phyloP scores from a whole-genome alignment of 2,888 invertebrate species.

The Dynastes tityus region DNA sequence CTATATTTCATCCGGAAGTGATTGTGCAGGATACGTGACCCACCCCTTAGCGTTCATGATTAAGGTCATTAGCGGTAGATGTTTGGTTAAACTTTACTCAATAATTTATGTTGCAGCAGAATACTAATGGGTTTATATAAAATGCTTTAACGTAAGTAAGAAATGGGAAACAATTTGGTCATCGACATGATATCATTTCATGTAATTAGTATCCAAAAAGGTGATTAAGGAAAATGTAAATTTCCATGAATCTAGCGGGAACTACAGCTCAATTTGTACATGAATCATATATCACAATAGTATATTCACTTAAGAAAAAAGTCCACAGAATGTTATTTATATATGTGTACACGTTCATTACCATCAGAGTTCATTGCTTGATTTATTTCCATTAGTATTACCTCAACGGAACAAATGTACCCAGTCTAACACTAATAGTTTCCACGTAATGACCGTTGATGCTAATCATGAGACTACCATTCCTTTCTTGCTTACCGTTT shows the following conservation, averaged over 20 bases:
- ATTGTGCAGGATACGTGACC: constrained; percentile 32
- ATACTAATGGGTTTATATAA: constrained; percentile 21
- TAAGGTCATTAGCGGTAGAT: constrained; percentile 29
- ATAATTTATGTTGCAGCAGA: constrained; percentile 27
- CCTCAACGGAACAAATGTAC: background rate
- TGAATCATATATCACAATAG: too few relatives aligned
- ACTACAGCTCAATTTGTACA: too few relatives aligned
- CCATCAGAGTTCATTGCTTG: background rate
- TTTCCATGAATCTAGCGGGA: too few relatives aligned
- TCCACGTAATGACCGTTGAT: constrained; percentile 14
- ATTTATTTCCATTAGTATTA: constrained; percentile 1
- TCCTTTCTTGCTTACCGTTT: constrained; percentile 24
- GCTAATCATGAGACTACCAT: constrained; percentile 1
- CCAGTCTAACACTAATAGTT: constrained; percentile 11
- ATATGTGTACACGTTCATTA: background rate
- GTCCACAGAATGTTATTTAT: background rate
- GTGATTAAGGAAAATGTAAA: too few relatives aligned
- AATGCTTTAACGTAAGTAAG: constrained; percentile 9
- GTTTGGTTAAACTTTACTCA: constrained; percentile 28
- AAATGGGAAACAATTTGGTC: background rate
- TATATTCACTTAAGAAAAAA: too few relatives aligned
- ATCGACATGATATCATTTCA: too few relatives aligned
- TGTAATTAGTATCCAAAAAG: too few relatives aligned
- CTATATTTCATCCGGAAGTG: constrained; percentile 23
- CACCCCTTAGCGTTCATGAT: constrained; percentile 28